These are phyloP conservation scores for Helicolenus hilgendorfi DNA, from an alignment of 2,797 vertebrate genomes.

Conservation along the genomic window DNA sequence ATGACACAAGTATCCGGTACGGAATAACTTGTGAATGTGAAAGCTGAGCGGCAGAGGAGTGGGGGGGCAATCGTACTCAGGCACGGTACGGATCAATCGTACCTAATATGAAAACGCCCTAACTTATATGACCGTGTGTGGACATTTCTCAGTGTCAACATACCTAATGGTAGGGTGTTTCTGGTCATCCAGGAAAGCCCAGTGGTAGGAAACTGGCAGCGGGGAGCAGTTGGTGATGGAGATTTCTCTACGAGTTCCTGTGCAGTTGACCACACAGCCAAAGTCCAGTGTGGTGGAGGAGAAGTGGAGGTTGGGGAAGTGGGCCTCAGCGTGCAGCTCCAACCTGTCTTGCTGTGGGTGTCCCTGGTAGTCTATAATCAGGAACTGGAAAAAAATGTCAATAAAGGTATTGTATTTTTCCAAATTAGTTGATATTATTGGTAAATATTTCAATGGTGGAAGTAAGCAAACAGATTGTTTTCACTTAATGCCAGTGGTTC, in stretches of 20 bases:
- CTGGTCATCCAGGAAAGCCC: constrained; percentile 87
- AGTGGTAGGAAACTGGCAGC: constrained; percentile 89
- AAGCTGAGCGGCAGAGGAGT: no score
- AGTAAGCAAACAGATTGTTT: not conserved
- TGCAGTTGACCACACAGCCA: constrained; percentile 91
- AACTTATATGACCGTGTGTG: not conserved
- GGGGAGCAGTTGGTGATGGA: constrained; percentile 92
- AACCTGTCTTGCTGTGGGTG: constrained; percentile 90
- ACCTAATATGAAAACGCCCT: no score
- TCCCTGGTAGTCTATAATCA: constrained; percentile 89
- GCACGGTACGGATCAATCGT: no score
- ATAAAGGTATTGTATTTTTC: not conserved
- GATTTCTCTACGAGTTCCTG: constrained; percentile 80
- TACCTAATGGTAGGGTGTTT: constrained; percentile 83
- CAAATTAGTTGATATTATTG: not conserved
- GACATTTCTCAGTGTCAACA: not conserved
- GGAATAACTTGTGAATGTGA: no score
- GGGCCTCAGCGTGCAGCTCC: constrained; percentile 87
- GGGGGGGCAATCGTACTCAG: no score
- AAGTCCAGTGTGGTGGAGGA: constrained; percentile 91
- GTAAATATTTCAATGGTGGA: not conserved
- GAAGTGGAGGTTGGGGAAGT: constrained; percentile 93
- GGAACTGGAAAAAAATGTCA: constrained; percentile 40
- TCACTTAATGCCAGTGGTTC: not conserved
- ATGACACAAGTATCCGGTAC: no score